Evolutionary conservation across 2,113 vertebrate genomes (phyloP), one percentile per base, ranked within the genome.

Genomic region (Microtus montanus): DNA sequence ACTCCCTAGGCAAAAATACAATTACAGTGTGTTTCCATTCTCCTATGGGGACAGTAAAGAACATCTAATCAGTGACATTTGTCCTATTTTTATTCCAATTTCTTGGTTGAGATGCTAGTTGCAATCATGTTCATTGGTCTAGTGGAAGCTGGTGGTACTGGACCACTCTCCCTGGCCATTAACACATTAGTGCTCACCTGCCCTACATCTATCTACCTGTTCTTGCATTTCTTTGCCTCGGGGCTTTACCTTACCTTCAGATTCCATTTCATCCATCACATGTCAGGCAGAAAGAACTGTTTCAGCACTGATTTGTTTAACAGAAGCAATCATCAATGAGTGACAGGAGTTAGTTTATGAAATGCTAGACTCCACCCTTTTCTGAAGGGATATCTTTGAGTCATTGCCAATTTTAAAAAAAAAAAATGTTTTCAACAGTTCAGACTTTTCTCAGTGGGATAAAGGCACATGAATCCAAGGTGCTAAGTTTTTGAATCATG

Each of bases 1-100:
- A 92, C 52, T 91, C 91, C 96, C 95, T 91, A 92, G 87, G 94
- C 84, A 89, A 96, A 74, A 97, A 97, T 93, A 94, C 96, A 98
- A 95, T 94, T 96, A 94, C 88, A 95, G 61, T 22, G 19, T 75
- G 83, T 87, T 17, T 93, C 96, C 89, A 71, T 68, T 97, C 63
- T 85, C 44, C 83, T 89, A 17, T 58, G 41, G 89, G 77, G 54
- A 10, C 75, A 87, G 87, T 68, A 93, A 95, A 96, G 89, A 4
- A 7, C 68, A 52, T 93, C 92, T 71, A 95, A 96, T 92, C 89
- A 96, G 80, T 24, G 86, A 44, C 91, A 1, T 91, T 74, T 38
- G 20, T 64, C 44, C 2, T 22, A 71, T 75, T 86, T 92, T 49
- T 68, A 44, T 85, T 96, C 92, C 89, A 44, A 88, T 33, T 64